Evolutionary conservation across 2,888 invertebrate species (phyloP).

Genomic region (Scaeva pyrastri): DNA sequence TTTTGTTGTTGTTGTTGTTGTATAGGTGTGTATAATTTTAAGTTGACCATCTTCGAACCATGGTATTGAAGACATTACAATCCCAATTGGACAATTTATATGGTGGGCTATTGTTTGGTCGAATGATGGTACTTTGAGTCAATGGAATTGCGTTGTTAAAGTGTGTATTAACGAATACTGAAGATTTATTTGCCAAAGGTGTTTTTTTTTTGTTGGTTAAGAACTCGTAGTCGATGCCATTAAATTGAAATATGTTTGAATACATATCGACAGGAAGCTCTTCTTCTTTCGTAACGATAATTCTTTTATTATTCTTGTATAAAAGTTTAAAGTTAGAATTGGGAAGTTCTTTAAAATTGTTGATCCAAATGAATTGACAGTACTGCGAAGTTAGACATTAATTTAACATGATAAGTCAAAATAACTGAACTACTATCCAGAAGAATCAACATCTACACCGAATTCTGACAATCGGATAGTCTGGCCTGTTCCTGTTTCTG

Average conservation of each 20-base stretch:
- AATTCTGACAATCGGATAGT: no score
- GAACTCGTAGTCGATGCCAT: neutral
- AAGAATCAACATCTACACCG: no score
- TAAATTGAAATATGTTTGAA: neutral
- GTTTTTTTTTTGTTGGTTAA: conserved; percentile 24
- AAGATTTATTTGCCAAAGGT: conserved; percentile 68
- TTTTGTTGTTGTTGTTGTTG: conserved; percentile 25
- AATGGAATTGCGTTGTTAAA: conserved; percentile 66
- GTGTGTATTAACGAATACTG: conserved; percentile 70
- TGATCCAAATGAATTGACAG: no score
- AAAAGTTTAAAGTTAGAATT: no score
- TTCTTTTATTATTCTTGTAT: no score
- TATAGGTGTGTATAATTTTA: conserved; percentile 12
- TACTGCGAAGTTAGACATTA: no score
- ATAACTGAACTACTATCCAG: no score
- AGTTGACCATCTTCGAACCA: conserved; percentile 49
- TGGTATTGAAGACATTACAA: conserved; percentile 59
- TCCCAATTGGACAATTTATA: conserved; percentile 72
- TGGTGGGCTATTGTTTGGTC: conserved; percentile 63
- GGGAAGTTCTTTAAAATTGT: no score
- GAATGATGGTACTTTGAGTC: conserved; percentile 68
- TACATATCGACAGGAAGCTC: no score
- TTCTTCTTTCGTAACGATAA: no score
- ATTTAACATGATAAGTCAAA: no score
- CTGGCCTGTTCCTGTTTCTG: no score